Evolutionary conservation across 2,888 invertebrate genomes (phyloP).

Genomic region (Matsumyia berberina): DNA sequence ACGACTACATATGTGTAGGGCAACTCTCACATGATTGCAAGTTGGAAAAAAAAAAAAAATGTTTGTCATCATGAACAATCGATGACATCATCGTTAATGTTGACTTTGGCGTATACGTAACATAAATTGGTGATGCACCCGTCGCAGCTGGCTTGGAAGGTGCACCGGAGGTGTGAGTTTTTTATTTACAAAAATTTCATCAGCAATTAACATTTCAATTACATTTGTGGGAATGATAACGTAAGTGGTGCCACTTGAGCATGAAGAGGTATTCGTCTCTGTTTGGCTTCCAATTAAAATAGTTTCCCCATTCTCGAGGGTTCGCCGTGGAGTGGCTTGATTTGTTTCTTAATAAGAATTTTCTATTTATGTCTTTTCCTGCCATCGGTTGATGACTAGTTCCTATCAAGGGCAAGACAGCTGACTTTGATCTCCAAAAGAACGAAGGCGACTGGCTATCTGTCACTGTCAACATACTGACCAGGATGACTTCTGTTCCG

Average conservation of each 20-base stretch:
- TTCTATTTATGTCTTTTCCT: neutral
- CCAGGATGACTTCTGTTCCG: no score
- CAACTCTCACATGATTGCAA: neutral
- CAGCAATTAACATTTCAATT: constrained; percentile 48
- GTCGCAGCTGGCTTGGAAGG: neutral
- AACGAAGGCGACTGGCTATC: no score
- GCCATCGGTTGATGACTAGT: no score
- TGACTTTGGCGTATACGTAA: constrained; percentile 7
- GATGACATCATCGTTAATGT: neutral
- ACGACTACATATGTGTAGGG: neutral
- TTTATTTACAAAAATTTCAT: constrained; percentile 23
- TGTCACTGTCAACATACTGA: no score
- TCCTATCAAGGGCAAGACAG: no score
- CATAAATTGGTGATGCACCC: neutral
- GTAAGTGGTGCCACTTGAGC: neutral
- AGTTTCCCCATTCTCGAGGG: neutral
- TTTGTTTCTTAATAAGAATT: neutral
- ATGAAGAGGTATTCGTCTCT: neutral
- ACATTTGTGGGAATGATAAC: constrained; percentile 15
- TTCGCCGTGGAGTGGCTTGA: neutral
- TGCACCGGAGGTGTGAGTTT: neutral
- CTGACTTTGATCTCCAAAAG: neutral
- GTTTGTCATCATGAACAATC: neutral
- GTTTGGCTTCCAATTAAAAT: constrained; percentile 12
- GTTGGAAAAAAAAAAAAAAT: neutral